Conservation (phyloP, 1,140 invertebrate genomes). For the Drosophila leontia region DNA sequence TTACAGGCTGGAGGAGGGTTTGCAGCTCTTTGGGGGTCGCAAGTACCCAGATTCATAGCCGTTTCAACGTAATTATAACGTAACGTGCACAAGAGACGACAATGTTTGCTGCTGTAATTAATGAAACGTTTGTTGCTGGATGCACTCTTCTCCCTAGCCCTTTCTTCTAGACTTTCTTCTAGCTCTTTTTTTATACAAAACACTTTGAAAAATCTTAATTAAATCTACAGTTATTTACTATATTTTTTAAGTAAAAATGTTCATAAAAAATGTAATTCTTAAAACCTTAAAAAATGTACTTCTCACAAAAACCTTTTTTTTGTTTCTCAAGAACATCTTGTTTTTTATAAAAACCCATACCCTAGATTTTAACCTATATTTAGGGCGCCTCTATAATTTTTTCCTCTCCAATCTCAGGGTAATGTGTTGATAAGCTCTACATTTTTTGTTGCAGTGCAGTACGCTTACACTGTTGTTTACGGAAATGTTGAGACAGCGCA, state of each 20-base stretch:
- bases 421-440: background rate
- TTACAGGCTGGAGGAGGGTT: background rate
- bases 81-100: constrained; percentile 63
- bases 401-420: background rate
- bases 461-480: constrained; percentile 56
- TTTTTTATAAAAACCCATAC: background rate
- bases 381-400: background rate
- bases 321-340: background rate
- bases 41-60: constrained; percentile 19
- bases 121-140: constrained; percentile 33
- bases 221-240: background rate
- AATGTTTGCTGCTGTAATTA: constrained; percentile 44
- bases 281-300: too few relatives aligned
- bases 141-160: constrained; percentile 4
- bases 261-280: background rate
- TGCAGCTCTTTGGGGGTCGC: constrained; percentile 7
- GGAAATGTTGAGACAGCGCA: constrained; percentile 73
- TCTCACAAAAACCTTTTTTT: background rate
- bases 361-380: constrained; percentile 1
- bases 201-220: background rate
- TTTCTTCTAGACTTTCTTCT: constrained; percentile 12
- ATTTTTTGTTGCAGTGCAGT: constrained; percentile 27
- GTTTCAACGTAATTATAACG: constrained; percentile 69
- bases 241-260: background rate
- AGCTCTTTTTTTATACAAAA: background rate